Evolutionary conservation across 2,113 vertebrate species (phyloP).

Genomic region (Penelope pileata): DNA sequence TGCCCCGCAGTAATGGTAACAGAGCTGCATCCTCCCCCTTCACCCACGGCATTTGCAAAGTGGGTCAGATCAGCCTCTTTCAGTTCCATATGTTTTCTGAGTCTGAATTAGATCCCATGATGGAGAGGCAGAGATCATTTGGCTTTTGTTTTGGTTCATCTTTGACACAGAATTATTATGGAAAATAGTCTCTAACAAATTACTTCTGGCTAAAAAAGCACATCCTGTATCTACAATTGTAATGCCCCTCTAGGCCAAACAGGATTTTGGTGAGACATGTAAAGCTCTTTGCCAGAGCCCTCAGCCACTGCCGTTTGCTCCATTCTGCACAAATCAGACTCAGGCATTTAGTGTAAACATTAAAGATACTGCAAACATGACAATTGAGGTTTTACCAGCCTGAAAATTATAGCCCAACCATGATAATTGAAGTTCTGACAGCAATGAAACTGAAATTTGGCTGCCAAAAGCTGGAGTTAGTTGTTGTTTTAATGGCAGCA

Average conservation of each 20-base stretch:
- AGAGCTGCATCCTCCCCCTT: background rate
- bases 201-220: background rate
- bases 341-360: constrained; percentile 17
- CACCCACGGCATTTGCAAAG: background rate
- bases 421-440: constrained; percentile 3
- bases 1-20: background rate
- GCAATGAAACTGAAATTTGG: constrained; percentile 24
- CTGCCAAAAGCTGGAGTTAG: background rate
- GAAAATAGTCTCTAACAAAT: constrained; percentile 2
- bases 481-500: background rate
- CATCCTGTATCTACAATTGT: background rate
- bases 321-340: constrained; percentile 54
- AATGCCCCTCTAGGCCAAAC: background rate
- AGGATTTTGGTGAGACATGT: background rate
- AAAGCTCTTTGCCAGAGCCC: constrained; percentile 3
- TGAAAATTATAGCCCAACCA: constrained; percentile 36
- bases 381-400: constrained; percentile 50
- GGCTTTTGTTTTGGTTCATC: background rate
- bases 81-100: background rate
- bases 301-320: constrained; percentile 26
- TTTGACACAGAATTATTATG: background rate
- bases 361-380: constrained; percentile 45
- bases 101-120: background rate
- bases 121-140: background rate
- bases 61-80: background rate